These are phyloP conservation scores for Ellobius talpinus DNA, from an alignment of 2,113 vertebrate species.

Conservation along the genomic window DNA sequence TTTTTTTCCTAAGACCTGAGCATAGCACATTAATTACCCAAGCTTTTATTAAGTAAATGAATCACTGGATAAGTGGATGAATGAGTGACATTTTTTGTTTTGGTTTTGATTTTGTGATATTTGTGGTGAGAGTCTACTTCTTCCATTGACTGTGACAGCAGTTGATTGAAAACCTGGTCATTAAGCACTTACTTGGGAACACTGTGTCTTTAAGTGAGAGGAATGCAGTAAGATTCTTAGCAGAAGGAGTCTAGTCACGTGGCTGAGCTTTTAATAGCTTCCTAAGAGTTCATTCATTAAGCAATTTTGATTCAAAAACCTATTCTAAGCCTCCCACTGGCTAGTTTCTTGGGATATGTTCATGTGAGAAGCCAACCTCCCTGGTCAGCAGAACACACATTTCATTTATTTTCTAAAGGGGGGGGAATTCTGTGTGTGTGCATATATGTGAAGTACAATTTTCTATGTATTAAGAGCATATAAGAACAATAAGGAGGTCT, in stretches of 20 bases:
- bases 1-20: background rate
- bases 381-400: background rate
- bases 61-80: background rate
- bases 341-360: background rate
- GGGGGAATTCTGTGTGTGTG: background rate
- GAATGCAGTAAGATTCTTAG: constrained; percentile 53
- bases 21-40: background rate
- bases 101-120: background rate
- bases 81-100: background rate
- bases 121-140: background rate
- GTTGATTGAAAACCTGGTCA: constrained; percentile 1
- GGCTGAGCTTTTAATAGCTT: constrained; percentile 20
- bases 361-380: background rate
- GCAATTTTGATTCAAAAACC: constrained; percentile 23
- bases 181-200: background rate
- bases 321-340: background rate
- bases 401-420: background rate
- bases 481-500: background rate
- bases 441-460: background rate
- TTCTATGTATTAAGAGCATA: background rate
- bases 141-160: background rate
- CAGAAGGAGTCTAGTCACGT: background rate
- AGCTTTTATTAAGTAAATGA: background rate
- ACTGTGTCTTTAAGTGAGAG: constrained; percentile 57
- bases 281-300: constrained; percentile 49